Base-by-base conservation (phyloP, 1,140 invertebrate genomes). In the Drosophila nigrodunni region DNA sequence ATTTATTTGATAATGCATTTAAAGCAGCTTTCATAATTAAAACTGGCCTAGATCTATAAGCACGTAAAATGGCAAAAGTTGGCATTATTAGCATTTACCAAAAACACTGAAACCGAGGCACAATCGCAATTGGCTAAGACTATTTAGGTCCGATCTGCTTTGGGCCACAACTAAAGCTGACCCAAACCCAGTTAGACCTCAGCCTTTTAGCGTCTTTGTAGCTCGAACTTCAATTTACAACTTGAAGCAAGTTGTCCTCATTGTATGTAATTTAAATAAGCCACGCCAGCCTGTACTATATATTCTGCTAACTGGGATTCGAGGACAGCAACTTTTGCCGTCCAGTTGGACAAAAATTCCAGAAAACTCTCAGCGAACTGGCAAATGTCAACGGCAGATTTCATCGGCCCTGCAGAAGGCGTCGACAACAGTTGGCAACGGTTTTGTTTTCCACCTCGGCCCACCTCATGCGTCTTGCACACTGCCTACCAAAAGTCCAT, bases 191-290 rank as follows among this genome's bases (percentile, higher is more conserved):
- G 25, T 25, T 25, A 25, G 25, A 0, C 25, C 25, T 30, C 25
- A 34, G 21, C 54, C 41, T 44, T n/a, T 39, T 55, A 35, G 55
- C 60, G 18, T 49, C 41, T 57, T 57, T 30, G 25, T 11, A 4
- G 3, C 82, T 76, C 80, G 80, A 87, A 87, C 83, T 88, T 83
- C 66, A 87, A 87, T 88, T 87, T 87, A 87, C 83, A 87, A 87
- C 83, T 87, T 80, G 80, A 80, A 15, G 73, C 80, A 87, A 87
- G 77, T 88, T 88, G 82, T 88, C 68, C 83, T 83, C 71, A 88
- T 89, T 88, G 83, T 88, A 89, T 88, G 83, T 88, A 88, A 88
- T 88, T 88, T 88, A 88, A 88, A 88, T 89, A 89, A 83, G 83
- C 77, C 72, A 57, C 50, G 39, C 35, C 30, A 15, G 64, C 64